Evolutionary conservation across 2,113 vertebrate species (phyloP), one percentile per base, ranked within the genome.

Genomic region (Catharus fuscescens): DNA sequence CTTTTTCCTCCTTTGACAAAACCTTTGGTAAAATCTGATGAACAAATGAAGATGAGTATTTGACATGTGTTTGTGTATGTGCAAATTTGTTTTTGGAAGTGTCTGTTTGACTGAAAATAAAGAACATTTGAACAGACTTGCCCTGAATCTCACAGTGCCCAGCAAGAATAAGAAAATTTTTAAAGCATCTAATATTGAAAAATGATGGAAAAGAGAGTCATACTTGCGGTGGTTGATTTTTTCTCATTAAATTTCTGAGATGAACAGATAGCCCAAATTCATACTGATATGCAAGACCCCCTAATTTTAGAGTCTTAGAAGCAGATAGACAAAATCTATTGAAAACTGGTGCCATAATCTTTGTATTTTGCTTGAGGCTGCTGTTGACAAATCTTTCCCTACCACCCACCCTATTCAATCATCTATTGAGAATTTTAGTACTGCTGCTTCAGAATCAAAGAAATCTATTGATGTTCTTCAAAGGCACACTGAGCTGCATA

Each of bases 271-370:
- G 18, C 36, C 92, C 12, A 86, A 85, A 91, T 78, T 81, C 36
- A 72, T 19, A 54, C 28, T 85, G 38, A 5, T 42, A 42, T 76
- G 53, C 47, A 88, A 92, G 88, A 81, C 20, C 20, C 53, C 47
- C 26, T 57, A 47, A 50, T 76, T 88, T 78, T 31, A 74, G 40
- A 88, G 20, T 67, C 34, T 79, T n/a, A 62, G 69, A 91, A 62
- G 15, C n/a, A 92, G 84, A 36, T 82, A 91, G 90, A 96, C 64
- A 66, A 97, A 97, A 96, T 92, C 62, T 86, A 57, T 91, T 64
- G 34, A 91, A 96, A 97, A 91, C n/a, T 70, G 79, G 25, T 78
- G 21, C 57, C 44, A 42, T n/a, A 86, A 77, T 91, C 45, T 87
- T 89, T 92, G n/a, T 73, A 48, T 91, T 96, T 97, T 42, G 34